Evolutionary conservation across 1,140 invertebrate genomes (phyloP), one percentile per base, ranked within the genome.

Genomic region (Caenorhabditis remanei): DNA sequence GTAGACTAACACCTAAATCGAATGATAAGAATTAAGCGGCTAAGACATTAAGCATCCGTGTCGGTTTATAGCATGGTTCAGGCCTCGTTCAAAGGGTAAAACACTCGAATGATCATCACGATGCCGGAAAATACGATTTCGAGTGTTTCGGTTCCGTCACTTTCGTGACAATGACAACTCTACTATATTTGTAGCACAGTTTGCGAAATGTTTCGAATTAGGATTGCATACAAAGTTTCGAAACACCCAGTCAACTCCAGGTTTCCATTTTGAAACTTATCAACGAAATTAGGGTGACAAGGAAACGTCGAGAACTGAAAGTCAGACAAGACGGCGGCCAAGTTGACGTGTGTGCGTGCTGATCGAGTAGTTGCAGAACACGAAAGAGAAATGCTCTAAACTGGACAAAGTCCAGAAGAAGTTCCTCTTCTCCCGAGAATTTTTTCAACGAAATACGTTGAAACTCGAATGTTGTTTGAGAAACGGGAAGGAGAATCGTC

Each of bases 11-110:
- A 71, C 41, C 40, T 71, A 19, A 71, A 71, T 46, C 9, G 16
- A 71, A 46, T 71, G 65, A 71, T 71, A 71, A 71, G 40, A 4
- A 19, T 1, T 71, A 71, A 71, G 65, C 40, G 65, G 65, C 43
- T 71, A 71, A 71, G 40, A 6, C n/a, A 71, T 32, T 11, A 14
- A 71, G 40, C 65, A 71, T 71, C 65, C 65, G 41, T 46, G 65
- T 71, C 65, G 65, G 19, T 71, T 71, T 71, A 71, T 71, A 71
- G 41, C 40, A 19, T 71, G 65, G 65, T 71, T 71, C 65, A 71
- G 41, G 41, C 41, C 16, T 43, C 65, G 65, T 13, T 46, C 65
- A 71, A 71, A 71, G 65, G 65, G 41, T 21, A 71, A 71, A 71
- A 71, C 65, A 71, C 41, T 71, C 13, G 0, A 8, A 32, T 40